Percentiles rank a stretch among this genome's conserved stretches.
Evolutionary conservation across 2,797 vertebrate species (phyloP).

Genomic region (Tapera naevia): DNA sequence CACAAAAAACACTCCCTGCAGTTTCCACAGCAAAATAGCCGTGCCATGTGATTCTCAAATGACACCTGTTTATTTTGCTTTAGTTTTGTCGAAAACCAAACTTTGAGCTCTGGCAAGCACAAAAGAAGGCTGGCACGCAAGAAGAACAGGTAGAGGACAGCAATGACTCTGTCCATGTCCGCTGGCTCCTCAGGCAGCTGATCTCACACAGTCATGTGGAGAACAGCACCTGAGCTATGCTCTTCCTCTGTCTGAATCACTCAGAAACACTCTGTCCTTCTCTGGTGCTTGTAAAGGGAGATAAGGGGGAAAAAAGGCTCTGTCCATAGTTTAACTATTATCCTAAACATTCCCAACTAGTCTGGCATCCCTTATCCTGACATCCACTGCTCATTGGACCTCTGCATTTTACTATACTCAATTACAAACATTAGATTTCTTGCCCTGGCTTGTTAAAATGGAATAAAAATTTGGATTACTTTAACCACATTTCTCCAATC

Average conservation of each 20-base stretch:
- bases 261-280: neutral
- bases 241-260: neutral
- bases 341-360: neutral
- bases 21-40: constrained; percentile 6
- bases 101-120: neutral
- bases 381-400: neutral
- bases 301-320: neutral
- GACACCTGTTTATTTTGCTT: neutral
- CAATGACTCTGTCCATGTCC: neutral
- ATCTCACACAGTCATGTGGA: rapidly evolving
- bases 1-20: neutral
- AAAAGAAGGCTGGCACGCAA: neutral
- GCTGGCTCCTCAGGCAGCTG: neutral
- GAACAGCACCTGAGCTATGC: neutral
- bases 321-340: neutral
- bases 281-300: neutral
- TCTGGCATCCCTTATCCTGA: neutral
- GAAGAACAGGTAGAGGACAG: neutral
- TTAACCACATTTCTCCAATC: neutral
- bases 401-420: neutral
- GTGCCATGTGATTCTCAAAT: neutral
- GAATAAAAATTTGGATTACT: neutral
- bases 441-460: neutral
- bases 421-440: neutral
- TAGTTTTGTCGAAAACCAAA: neutral